Evolutionary conservation across 2,888 invertebrate species (phyloP), one percentile per base, ranked within the genome.

Genomic region (Oscheius sp.): DNA sequence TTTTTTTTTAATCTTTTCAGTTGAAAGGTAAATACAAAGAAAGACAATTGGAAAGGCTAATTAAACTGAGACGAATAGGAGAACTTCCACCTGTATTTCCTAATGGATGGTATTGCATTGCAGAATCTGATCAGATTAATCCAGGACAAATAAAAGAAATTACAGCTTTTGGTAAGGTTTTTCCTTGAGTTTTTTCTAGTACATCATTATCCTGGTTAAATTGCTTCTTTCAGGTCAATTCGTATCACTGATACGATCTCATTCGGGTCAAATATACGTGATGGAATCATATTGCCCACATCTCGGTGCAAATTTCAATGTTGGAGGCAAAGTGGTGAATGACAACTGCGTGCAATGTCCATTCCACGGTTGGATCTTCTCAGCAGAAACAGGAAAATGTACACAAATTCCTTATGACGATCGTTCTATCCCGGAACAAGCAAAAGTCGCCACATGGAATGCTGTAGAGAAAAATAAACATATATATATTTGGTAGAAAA

Each of bases 221-320:
- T 12, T 12, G n/a, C n/a, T 22, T 24, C 2, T 32, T 74, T 54
- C 49, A 91, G 91, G 91, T 1, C 89, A 91, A 81, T 90, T 92
- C 74, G 89, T 93, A 32, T 91, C 91, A 38, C 90, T 92, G 0
- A 92, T 93, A 28, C 86, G 90, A 9, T 90, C 90, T 0, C 88
- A 90, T 50, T 89, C 89, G 38, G 91, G 91, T 0, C 79, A 88
- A 2, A 91, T 90, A 0, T 90, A 91, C 64, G 90, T 92, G 0
- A 88, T 94, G 33, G 92, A 94, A 86, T 93, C 94, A 0, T 93
- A 93, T 85, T 94, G 94, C 80, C 94, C 94, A 0, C 94, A 94
- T 85, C 88, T 94, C 77, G 94, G 94, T 0, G 94, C 94, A 0
- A 93, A 94, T 86, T 87, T 94, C 82, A 93, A 90, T 0, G 89